Evolutionary conservation across 2,113 vertebrate genomes (phyloP), one percentile per base, ranked within the genome.

Genomic region (Gavialis gangeticus): DNA sequence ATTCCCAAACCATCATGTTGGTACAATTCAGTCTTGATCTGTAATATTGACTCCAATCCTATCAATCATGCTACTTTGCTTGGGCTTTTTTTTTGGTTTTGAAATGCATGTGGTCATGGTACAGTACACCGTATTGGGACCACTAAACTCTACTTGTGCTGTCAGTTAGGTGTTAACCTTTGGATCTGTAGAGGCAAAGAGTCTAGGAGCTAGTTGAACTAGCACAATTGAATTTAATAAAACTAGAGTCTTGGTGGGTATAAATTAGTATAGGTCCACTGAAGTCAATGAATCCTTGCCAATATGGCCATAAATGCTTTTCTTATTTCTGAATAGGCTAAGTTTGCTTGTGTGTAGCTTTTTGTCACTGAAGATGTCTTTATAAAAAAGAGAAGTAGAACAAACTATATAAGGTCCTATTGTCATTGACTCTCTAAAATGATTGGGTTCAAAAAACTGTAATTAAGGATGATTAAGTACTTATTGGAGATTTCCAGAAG

Each of bases 11-110:
- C 15, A 21, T 78, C n/a, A 59, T 92, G 78, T 88, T 86, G 78
- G 59, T 79, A 64, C 88, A 86, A 88, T 88, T 97, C 56, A 25
- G 77, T 91, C 80, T 79, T 95, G 95, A 96, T 94, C 91, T 94
- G 82, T 93, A 96, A 54, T 92, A 94, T 92, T 84, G 67, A 71
- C 55, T 58, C 25, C 64, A 54, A 22, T 79, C 56, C 66, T 78
- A 85, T 81, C 55, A 91, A 28, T 15, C 24, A 34, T 37, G 11
- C 19, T 55, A 62, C 55, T 73, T 75, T 81, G 28, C 79, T 28
- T 27, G 46, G n/a, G 54, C 28, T 46, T 46, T 46, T 46, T 46
- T 46, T 46, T 46, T 46, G 46, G 7, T 46, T 46, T 46, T 46
- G 46, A 46, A 46, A 46, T 46, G 9, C 59, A 64, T 85, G 60